Percentiles rank a stretch among this genome's conserved stretches.
These are phyloP conservation scores for Luperina nickerlii DNA, from an alignment of 2,888 invertebrate species.

Conservation along the genomic window DNA sequence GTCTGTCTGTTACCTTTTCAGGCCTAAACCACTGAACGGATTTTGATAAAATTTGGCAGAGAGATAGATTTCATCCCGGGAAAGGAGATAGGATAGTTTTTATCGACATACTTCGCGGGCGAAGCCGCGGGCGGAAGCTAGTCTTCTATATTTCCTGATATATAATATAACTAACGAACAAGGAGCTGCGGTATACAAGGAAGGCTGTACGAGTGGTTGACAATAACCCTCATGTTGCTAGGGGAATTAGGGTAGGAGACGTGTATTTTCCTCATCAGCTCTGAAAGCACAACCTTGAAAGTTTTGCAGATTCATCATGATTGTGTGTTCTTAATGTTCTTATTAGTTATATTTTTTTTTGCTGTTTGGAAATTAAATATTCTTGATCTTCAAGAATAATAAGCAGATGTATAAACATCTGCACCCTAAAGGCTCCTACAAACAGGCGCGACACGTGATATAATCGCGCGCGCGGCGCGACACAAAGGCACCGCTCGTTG, in stretches of 20 bases:
- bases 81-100: no score
- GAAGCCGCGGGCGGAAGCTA: no score
- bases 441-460: no score
- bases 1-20: no score
- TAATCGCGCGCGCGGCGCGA: no score
- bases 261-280: slow-evolving; percentile 19
- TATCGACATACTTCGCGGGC: no score
- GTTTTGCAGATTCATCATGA: slow-evolving; percentile 1
- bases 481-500: no score
- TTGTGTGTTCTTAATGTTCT: background rate
- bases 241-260: slow-evolving; percentile 18
- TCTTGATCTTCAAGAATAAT: background rate
- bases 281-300: slow-evolving; percentile 19
- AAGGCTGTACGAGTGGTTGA: slow-evolving; percentile 22
- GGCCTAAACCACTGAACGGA: no score
- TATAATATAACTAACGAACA: slow-evolving; percentile 17
- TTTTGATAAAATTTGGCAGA: no score
- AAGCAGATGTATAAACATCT: no score
- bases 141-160: slow-evolving; percentile 6
- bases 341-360: background rate
- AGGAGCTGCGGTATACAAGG: slow-evolving; percentile 16
- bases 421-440: no score
- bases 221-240: slow-evolving; percentile 27
- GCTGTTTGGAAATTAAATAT: background rate
- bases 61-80: no score